phyloP scores from a whole-genome alignment of 2,888 invertebrate species.

The Rosalia funebris region DNA sequence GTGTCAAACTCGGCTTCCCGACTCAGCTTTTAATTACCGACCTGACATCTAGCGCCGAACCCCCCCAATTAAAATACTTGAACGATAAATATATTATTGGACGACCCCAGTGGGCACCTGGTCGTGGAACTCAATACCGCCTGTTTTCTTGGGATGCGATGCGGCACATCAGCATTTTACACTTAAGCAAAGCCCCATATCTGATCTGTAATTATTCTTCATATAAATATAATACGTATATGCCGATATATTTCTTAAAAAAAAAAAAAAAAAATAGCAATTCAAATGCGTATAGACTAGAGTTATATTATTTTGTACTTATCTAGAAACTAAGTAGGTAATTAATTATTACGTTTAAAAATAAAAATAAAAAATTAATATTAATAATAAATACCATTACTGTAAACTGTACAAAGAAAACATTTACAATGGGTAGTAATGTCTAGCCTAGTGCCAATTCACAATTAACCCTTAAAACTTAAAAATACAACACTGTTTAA shows the following conservation, averaged over 20 bases:
- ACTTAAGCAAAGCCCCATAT: conserved; percentile 28
- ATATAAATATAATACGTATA: conserved; percentile 27
- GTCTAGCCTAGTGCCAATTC: too few species aligned
- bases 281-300: too few species aligned
- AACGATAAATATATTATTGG: conserved; percentile 60
- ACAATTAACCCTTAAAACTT: too few species aligned
- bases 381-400: too few species aligned
- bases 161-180: conserved; percentile 30
- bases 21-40: conserved; percentile 63
- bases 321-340: too few species aligned
- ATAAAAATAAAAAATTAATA: too few species aligned
- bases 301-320: too few species aligned
- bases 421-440: too few species aligned
- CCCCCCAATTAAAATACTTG: conserved; percentile 63
- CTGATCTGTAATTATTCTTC: conserved; percentile 35
- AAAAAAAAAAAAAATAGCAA: too few species aligned
- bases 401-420: too few species aligned
- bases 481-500: too few species aligned
- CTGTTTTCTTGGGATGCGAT: conserved; percentile 39
- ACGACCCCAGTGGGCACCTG: conserved; percentile 45
- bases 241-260: conserved; percentile 25
- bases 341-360: too few species aligned
- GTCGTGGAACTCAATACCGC: conserved; percentile 36
- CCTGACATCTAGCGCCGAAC: conserved; percentile 63
- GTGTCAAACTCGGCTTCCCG: conserved; percentile 64